Percentiles rank a stretch among this genome's conserved stretches.
phyloP scores from a whole-genome alignment of 92 coral and sea anemone species.

The Porites rus region DNA sequence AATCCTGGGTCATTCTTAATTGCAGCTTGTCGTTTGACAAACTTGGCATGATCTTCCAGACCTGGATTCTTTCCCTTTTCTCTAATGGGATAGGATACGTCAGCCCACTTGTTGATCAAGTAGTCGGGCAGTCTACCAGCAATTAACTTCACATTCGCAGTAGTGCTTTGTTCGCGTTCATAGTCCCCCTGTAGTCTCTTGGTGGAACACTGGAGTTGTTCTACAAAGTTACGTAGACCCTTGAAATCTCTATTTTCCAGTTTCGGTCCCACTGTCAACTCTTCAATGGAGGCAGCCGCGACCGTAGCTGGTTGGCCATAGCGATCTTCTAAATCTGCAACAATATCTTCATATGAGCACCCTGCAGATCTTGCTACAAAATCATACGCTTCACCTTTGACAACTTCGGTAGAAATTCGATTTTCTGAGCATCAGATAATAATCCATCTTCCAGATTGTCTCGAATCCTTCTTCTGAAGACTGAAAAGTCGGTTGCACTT shows the following conservation, averaged over 20 bases:
- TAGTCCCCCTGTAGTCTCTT: constrained; percentile 43
- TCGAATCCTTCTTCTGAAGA: constrained; percentile 36
- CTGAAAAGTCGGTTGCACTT: constrained; percentile 51
- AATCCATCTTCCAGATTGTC: constrained; percentile 56
- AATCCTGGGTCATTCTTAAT: constrained; percentile 22
- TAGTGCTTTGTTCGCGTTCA: constrained; percentile 68
- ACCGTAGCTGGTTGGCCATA: constrained; percentile 71
- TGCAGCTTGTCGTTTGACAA: constrained; percentile 10
- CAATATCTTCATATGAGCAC: constrained; percentile 3
- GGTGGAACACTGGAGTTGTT: constrained; percentile 54
- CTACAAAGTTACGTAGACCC: constrained; percentile 62
- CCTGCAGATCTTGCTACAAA: constrained; percentile 51
- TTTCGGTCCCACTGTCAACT: constrained; percentile 48
- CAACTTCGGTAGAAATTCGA: constrained; percentile 56
- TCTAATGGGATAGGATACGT: constrained; percentile 38
- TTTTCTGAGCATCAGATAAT: constrained; percentile 56
- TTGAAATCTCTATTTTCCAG: constrained; percentile 35
- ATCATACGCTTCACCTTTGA: constrained; percentile 55
- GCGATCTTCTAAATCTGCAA: constrained; percentile 41
- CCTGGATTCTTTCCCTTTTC: constrained; percentile 56
- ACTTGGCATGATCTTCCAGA: constrained; percentile 42
- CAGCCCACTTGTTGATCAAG: constrained; percentile 65
- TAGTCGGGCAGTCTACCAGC: constrained; percentile 19
- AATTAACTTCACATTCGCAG: constrained; percentile 58
- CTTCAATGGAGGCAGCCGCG: constrained; percentile 61